Conservation (phyloP, 2,888 invertebrate species). For the Athalia circularis region DNA sequence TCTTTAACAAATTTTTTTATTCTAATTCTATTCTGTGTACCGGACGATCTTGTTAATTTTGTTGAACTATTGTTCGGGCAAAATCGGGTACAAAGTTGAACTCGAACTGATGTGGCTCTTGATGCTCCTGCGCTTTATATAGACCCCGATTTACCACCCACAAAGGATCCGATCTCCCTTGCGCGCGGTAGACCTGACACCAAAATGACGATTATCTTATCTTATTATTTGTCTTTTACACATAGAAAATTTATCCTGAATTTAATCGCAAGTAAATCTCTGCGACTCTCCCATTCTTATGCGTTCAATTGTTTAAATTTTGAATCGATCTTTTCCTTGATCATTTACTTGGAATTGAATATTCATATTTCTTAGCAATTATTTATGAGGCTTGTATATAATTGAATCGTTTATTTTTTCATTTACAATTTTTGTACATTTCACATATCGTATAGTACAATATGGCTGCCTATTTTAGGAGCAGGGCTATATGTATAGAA, state of each 20-base stretch:
- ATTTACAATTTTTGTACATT: not conserved
- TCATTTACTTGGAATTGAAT: not conserved
- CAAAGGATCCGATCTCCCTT: constrained; percentile 50
- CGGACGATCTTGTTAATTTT: too few relatives aligned
- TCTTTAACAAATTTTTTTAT: too few relatives aligned
- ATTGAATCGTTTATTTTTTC: not conserved
- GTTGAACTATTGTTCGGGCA: not conserved
- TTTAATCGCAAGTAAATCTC: too few relatives aligned
- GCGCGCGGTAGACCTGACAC: constrained; percentile 4
- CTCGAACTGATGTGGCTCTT: constrained; percentile 56
- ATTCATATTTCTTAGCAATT: not conserved
- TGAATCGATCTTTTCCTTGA: not conserved
- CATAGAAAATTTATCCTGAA: not conserved
- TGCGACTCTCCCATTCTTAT: too few relatives aligned
- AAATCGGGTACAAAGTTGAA: constrained; percentile 28
- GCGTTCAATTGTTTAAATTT: not conserved
- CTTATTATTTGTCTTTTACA: not conserved
- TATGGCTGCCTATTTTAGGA: too few relatives aligned
- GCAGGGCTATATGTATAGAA: too few relatives aligned
- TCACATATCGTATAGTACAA: too few relatives aligned
- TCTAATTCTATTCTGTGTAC: too few relatives aligned
- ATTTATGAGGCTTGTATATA: not conserved
- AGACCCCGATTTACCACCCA: constrained; percentile 63
- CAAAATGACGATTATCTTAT: too few relatives aligned
- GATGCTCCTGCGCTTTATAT: constrained; percentile 65